A percentile compares a stretch with the other conserved stretches of the same genome.
Evolutionary conservation across 2,888 invertebrate species (phyloP).

Genomic region (Aelia acuminata): DNA sequence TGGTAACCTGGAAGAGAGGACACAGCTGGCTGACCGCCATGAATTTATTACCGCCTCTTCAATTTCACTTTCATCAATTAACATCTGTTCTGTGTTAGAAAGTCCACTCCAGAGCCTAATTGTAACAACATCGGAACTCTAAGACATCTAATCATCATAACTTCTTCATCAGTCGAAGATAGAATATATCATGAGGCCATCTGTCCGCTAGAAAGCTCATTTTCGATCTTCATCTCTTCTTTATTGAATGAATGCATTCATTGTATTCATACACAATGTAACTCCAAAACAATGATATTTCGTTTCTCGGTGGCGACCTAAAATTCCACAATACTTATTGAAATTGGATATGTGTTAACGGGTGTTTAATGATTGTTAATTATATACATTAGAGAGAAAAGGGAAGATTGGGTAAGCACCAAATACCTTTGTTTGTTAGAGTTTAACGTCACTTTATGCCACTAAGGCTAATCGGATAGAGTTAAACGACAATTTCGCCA

Average conservation of each 20-base stretch:
- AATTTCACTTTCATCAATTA: conserved; percentile 34
- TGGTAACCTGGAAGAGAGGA: neutral
- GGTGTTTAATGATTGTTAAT: no score
- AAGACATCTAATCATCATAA: neutral
- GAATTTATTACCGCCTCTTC: conserved; percentile 10
- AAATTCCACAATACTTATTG: neutral
- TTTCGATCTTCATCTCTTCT: neutral
- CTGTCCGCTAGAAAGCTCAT: neutral
- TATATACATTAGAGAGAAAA: no score
- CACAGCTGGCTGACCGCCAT: neutral
- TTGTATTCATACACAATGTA: neutral
- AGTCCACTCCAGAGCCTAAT: neutral
- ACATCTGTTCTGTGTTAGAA: neutral
- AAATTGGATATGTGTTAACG: no score
- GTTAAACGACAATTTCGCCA: no score
- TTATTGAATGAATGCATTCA: neutral
- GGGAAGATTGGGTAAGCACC: no score
- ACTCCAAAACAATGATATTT: neutral
- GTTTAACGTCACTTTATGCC: no score
- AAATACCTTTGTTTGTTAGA: no score
- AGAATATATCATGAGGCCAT: neutral
- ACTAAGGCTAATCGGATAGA: no score
- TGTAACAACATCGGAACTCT: neutral
- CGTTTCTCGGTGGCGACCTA: neutral
- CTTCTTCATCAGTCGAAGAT: neutral